A percentile compares a stretch with the other conserved stretches of the same genome.
Conservation (phyloP, 2,797 vertebrate species). For the Hypotaenidia philippensis region DNA sequence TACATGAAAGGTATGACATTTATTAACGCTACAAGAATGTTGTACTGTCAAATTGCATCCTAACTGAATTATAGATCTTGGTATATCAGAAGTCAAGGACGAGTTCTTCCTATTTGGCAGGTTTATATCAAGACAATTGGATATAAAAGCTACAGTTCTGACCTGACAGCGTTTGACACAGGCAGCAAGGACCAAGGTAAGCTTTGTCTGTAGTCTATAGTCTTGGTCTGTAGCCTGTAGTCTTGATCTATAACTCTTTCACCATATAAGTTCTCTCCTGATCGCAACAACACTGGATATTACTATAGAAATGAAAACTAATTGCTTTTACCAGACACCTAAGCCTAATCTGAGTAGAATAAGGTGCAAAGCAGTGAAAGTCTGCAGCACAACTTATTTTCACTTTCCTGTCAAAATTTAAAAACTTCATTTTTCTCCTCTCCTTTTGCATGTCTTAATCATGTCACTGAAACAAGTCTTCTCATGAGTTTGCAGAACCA, state of each 20-base stretch:
- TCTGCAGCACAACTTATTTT: neutral
- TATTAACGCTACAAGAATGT: neutral
- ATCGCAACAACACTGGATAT: neutral
- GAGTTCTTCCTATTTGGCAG: neutral
- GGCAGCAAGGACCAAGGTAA: neutral
- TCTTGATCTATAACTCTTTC: neutral
- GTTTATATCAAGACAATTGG: neutral
- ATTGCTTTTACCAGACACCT: neutral
- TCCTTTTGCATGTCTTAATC: neutral
- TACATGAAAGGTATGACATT: neutral
- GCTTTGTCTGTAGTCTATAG: neutral
- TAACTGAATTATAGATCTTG: neutral
- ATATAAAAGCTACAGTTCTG: neutral
- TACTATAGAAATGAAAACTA: neutral
- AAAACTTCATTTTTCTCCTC: neutral
- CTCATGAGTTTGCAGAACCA: neutral
- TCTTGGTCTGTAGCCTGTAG: neutral
- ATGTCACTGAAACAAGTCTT: neutral
- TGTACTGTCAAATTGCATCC: neutral
- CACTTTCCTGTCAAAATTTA: neutral
- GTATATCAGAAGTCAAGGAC: neutral
- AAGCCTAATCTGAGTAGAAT: neutral
- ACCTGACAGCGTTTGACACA: neutral
- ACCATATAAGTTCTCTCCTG: neutral
- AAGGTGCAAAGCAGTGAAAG: neutral